Conservation (phyloP, 2,113 vertebrate species). For the Phylloscopus whistleri region DNA sequence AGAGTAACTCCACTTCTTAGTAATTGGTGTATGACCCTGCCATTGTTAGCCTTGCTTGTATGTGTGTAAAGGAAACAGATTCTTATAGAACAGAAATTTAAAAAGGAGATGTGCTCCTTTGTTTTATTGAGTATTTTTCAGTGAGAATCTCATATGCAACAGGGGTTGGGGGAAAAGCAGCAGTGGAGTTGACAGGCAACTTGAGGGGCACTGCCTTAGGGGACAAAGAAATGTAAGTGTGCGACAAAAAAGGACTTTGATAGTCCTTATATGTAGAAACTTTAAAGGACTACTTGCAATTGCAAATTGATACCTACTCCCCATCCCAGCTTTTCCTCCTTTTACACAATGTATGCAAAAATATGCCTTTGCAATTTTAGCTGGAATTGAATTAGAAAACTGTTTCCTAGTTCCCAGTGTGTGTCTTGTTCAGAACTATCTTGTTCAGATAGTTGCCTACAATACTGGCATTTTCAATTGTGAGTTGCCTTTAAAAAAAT, state of each 20-base stretch:
- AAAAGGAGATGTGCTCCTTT: not conserved
- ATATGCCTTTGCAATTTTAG: not conserved
- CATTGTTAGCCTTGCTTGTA: not conserved
- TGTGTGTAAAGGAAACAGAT: not conserved
- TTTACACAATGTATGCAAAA: not conserved
- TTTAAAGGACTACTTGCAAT: not conserved
- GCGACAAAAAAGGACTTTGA: not conserved
- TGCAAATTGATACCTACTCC: not conserved
- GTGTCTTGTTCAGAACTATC: not conserved
- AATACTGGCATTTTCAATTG: not conserved
- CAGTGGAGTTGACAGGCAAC: not conserved
- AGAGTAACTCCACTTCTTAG: not conserved
- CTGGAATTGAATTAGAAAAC: not conserved
- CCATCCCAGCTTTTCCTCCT: not conserved
- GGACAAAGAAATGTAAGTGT: not conserved
- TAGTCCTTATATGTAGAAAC: not conserved
- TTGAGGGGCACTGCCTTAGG: not conserved
- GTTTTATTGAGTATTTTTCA: not conserved
- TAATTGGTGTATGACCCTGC: not conserved
- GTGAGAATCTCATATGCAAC: accelerated
- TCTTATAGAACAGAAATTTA: not conserved
- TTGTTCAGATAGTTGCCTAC: not conserved
- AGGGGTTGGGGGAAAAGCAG: not conserved
- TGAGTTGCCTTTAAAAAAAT: not conserved
- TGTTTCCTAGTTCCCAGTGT: not conserved